A percentile compares a stretch with the other conserved stretches of the same genome.
Conservation (phyloP, 2,888 invertebrate genomes). For the Sussaba pulchella region DNA sequence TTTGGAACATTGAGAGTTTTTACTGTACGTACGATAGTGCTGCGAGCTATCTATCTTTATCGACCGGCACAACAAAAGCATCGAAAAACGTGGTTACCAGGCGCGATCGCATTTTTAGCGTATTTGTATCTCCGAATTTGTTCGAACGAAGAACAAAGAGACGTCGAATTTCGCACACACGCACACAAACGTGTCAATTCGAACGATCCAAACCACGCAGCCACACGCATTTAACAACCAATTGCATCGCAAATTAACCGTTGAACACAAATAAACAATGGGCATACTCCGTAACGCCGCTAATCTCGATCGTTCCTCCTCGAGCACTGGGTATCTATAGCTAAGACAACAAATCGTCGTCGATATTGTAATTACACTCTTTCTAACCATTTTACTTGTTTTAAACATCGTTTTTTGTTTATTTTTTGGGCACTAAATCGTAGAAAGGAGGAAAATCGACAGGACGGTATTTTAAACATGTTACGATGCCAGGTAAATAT, state of each 20-base stretch:
- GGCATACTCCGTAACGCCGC: slow-evolving; percentile 41
- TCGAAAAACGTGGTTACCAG: not conserved
- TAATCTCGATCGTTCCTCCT: slow-evolving; percentile 40
- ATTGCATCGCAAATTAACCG: slow-evolving; percentile 16
- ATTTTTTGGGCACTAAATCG: slow-evolving; percentile 19
- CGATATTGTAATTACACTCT: not conserved
- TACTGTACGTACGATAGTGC: no score
- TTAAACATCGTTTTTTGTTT: slow-evolving; percentile 1
- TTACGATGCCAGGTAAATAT: slow-evolving; percentile 54
- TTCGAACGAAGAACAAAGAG: not conserved
- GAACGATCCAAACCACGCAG: not conserved
- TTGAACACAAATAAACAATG: slow-evolving; percentile 28
- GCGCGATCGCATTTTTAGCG: not conserved
- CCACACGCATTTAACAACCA: not conserved
- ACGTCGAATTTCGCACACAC: no score
- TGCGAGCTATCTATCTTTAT: no score
- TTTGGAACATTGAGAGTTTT: no score
- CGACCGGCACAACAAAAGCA: not conserved
- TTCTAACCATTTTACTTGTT: not conserved
- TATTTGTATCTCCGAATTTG: not conserved
- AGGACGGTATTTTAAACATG: slow-evolving; percentile 48
- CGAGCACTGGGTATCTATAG: slow-evolving; percentile 51
- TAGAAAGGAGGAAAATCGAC: slow-evolving; percentile 61
- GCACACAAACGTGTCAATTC: no score
- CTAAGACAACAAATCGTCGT: not conserved